These are phyloP conservation scores for Mixornis gularis DNA, from an alignment of 2,113 vertebrate genomes.

Conservation along the genomic window DNA sequence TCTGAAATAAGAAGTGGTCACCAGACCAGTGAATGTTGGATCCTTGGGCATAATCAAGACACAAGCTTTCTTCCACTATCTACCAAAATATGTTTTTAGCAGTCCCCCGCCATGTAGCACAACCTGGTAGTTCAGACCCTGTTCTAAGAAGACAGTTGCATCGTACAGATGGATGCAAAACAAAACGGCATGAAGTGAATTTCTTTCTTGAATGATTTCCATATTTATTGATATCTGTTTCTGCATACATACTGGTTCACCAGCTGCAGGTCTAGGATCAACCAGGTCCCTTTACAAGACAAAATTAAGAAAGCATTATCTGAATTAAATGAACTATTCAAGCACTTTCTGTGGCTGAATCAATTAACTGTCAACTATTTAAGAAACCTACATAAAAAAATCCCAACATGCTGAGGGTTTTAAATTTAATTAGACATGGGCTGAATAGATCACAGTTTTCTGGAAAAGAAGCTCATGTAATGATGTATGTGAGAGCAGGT, in stretches of 20 bases:
- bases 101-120: not conserved
- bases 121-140: not conserved
- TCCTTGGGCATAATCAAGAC: not conserved
- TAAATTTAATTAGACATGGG: not conserved
- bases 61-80: not conserved
- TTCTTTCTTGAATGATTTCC: not conserved
- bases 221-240: not conserved
- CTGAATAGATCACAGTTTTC: not conserved
- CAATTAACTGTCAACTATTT: not conserved
- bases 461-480: not conserved
- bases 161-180: not conserved
- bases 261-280: not conserved
- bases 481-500: not conserved
- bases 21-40: not conserved
- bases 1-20: not conserved
- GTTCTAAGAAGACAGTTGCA: not conserved
- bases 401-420: accelerated
- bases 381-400: not conserved
- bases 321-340: not conserved
- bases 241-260: not conserved
- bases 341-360: not conserved
- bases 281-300: not conserved
- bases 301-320: not conserved
- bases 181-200: not conserved
- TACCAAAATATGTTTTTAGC: not conserved